phyloP scores from a whole-genome alignment of 2,113 vertebrate genomes.

The Manacus vitellinus region DNA sequence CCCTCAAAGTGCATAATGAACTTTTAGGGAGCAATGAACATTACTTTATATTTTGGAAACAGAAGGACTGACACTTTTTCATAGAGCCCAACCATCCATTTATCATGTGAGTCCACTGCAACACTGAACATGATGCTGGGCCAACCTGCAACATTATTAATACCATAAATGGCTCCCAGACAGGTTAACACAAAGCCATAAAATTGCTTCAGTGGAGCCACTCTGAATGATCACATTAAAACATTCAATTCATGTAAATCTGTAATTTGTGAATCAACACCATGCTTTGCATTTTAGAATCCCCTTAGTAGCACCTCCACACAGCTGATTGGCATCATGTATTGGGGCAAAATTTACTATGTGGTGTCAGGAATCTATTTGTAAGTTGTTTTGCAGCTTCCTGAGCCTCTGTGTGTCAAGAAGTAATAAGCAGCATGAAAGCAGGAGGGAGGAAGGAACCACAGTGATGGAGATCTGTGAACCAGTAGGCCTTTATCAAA shows the following conservation, averaged over 20 bases:
- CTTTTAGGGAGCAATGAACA: neutral
- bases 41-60: neutral
- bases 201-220: neutral
- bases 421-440: neutral
- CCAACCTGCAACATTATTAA: neutral
- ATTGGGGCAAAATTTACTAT: neutral
- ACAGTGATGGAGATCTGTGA: neutral
- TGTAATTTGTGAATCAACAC: neutral
- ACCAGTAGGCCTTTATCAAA: neutral
- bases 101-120: neutral
- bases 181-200: neutral
- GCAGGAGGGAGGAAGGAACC: neutral
- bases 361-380: neutral
- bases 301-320: neutral
- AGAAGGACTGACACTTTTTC: neutral
- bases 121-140: neutral
- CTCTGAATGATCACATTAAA: neutral
- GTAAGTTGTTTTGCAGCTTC: neutral
- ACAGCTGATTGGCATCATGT: neutral
- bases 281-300: neutral
- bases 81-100: neutral
- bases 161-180: neutral
- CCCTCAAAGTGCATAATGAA: neutral
- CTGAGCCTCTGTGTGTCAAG: neutral
- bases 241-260: neutral